Base-by-base conservation (phyloP, 2,113 vertebrate species). In the Falco punctatus region DNA sequence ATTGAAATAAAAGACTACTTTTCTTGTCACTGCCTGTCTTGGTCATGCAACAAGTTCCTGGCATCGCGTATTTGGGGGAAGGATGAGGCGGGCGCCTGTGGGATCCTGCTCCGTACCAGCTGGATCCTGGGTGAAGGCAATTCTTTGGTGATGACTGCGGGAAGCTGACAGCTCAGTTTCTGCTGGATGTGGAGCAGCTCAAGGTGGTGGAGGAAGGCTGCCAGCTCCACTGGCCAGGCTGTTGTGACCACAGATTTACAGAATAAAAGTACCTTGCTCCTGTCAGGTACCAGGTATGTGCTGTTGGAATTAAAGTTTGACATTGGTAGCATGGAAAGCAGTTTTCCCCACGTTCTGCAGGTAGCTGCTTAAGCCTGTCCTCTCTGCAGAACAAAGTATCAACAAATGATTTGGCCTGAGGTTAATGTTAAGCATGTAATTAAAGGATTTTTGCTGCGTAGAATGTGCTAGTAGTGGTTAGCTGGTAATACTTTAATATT, bases 1-100 rank as follows among this genome's bases (percentile, higher is more conserved):
- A 67, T 97, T 97, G 96, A 96, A 97, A 97, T 96, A 96, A 96
- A 96, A 94, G 90, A 86, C 79, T 97, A 94, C 89, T 95, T 95
- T 97, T 97, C 96, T 94, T 90, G 97, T 97, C 96, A 59, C 81
- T 81, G 19, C 35, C 61, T 88, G 85, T 92, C 48, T 49, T 80
- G 61, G 55, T 94, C 51, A 23, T 35, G 33, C 59, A 90, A 70
- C 28, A 21, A 64, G 58, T 62, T 88, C 84, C 42, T 42, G 38
- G 33, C 3, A 0, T 71, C 12, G 4, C 16, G 2, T 66, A 4
- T 30, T 3, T 67, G 64, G 49, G 33, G 42, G 72, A 71, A 83
- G 44, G 57, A 65, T 1, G 1, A 59, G 74, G 44, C 77, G 23
- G 44, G 33, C 58, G 13, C 82, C 38, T 83, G 49, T 70, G 74